These are phyloP conservation scores for Aquatica leii DNA, from an alignment of 2,888 invertebrate species.

Conservation along the genomic window DNA sequence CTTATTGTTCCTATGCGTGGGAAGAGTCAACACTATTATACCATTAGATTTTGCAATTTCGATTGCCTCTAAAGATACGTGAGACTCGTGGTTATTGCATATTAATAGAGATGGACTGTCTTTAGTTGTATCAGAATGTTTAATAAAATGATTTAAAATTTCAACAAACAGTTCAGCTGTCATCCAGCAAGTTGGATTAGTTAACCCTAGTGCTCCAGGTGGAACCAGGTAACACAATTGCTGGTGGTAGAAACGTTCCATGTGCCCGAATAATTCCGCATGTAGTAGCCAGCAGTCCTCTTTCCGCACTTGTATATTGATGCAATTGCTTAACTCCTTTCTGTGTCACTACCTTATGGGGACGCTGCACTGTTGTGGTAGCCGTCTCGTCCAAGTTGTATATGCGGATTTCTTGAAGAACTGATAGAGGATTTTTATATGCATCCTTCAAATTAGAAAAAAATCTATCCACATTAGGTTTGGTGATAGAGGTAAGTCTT, in stretches of 20 bases:
- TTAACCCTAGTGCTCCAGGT: too few relatives aligned
- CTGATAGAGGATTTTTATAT: slow-evolving; percentile 28
- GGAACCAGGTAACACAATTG: slow-evolving; percentile 9
- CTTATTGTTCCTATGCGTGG: too few relatives aligned
- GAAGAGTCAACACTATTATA: too few relatives aligned
- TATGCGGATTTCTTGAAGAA: slow-evolving; percentile 26
- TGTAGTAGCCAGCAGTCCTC: slow-evolving; percentile 51
- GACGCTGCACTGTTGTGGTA: slow-evolving; percentile 32
- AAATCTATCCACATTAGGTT: slow-evolving; percentile 37
- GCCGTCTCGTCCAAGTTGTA: slow-evolving; percentile 40
- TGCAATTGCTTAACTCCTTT: slow-evolving; percentile 46
- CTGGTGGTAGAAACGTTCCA: slow-evolving; percentile 30
- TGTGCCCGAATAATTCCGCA: slow-evolving; percentile 49
- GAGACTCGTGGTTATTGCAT: neutral
- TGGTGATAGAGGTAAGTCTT: slow-evolving; percentile 30
- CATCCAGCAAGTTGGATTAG: neutral
- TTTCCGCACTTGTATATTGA: slow-evolving; percentile 47
- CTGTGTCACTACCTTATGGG: slow-evolving; percentile 37
- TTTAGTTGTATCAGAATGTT: neutral
- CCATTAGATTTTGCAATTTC: too few relatives aligned
- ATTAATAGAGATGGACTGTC: neutral
- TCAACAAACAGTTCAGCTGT: neutral
- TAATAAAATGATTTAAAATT: neutral
- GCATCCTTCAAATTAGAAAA: slow-evolving; percentile 26
- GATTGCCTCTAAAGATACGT: too few relatives aligned